Evolutionary conservation across 2,888 invertebrate species (phyloP).

Genomic region (Habrosyne pyritoides): DNA sequence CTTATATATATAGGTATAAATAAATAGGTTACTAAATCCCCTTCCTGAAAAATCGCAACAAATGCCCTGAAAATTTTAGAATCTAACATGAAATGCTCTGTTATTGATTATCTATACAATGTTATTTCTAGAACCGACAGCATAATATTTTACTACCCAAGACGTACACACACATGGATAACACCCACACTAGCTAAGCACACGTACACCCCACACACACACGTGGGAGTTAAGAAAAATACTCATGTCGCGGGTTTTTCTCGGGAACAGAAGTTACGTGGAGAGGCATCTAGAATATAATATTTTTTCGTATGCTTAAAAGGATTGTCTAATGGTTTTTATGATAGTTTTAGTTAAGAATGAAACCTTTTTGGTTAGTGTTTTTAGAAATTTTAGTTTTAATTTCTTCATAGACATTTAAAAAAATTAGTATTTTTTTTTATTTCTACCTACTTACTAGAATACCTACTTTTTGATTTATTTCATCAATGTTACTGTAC

Average conservation of each 20-base stretch:
- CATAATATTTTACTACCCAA: conserved; percentile 83
- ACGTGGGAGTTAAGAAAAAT: conserved; percentile 71
- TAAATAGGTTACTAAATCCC: conserved; percentile 14
- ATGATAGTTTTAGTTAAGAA: no score
- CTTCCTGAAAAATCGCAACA: conserved; percentile 8
- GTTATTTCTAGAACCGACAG: conserved; percentile 82
- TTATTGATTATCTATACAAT: conserved; percentile 84
- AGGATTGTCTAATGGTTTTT: no score
- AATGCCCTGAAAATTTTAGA: conserved; percentile 40
- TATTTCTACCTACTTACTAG: no score
- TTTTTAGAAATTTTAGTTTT: no score
- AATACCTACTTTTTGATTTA: no score
- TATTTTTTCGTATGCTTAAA: no score
- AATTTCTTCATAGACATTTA: no score
- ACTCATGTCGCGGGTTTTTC: conserved; percentile 78
- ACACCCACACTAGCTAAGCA: conserved; percentile 33
- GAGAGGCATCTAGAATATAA: conserved; percentile 34
- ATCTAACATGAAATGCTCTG: conserved; percentile 67
- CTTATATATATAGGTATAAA: no score
- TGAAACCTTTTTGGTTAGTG: no score
- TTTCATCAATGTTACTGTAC: no score
- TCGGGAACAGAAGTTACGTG: conserved; percentile 49
- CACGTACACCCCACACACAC: conserved; percentile 40
- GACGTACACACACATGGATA: conserved; percentile 52
- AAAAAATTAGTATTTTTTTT: no score